Evolutionary conservation across 2,113 vertebrate genomes (phyloP), one percentile per base, ranked within the genome.

Genomic region (Procavia capensis): DNA sequence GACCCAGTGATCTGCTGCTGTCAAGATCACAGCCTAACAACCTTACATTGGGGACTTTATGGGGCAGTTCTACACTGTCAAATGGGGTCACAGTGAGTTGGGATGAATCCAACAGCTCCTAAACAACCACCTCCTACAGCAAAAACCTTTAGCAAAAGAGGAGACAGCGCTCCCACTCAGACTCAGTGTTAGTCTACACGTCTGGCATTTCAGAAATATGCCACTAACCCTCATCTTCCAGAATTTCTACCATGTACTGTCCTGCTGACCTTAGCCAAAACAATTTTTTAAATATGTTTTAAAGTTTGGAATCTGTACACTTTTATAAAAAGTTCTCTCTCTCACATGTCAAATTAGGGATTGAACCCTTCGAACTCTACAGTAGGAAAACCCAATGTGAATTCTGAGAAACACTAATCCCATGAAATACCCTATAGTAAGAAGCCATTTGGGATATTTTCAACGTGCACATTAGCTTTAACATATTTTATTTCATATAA

Each of bases 311-410:
- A 80, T 79, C 39, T 94, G 80, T 86, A 13, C 25, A 39, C 3
- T 82, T 63, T 61, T 39, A 39, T 41, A 72, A 84, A 90, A 94
- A 90, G n/a, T 93, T 91, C 87, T 50, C 14, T 50, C 85, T n/a
- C 76, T 91, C 17, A 83, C 61, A 57, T 43, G 20, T 47, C 85
- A 92, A 96, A 78, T 34, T 91, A 93, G 57, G 54, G 45, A 91
- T 9, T 1, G 74, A 68, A 96, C 22, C 59, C 59, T 92, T 80
- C 5, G 25, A 86, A 45, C 83, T 93, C 72, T 96, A 81, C 76
- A 94, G 47, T 34, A 85, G n/a, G n/a, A 47, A 57, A 91, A 88
- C 24, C 83, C 84, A 81, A 70, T 25, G 72, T 20, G 41, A 81
- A 16, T 84, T 79, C 57, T 47, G 61, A 96, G 36, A 43, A 80